Evolutionary conservation across 1,140 invertebrate genomes (phyloP).

Genomic region (Diabrotica virgifera): DNA sequence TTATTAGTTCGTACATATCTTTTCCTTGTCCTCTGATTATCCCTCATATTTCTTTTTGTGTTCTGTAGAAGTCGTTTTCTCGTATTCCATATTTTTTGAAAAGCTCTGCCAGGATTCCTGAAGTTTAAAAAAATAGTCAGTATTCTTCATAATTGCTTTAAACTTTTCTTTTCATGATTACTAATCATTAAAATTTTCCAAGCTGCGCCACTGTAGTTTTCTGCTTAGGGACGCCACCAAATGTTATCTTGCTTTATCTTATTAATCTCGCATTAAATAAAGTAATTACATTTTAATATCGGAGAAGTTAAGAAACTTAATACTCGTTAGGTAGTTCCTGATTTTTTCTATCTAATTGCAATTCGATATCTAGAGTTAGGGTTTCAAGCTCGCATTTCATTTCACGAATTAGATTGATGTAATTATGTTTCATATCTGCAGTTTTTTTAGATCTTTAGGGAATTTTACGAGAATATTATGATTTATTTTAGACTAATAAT

Average conservation of each 20-base stretch:
- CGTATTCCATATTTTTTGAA: too few species aligned
- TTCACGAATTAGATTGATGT: background rate
- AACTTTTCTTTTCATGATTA: background rate
- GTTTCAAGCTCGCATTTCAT: background rate
- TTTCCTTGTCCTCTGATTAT: too few species aligned
- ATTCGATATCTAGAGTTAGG: background rate
- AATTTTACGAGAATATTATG: too few species aligned
- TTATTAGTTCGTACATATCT: too few species aligned
- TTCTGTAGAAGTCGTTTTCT: too few species aligned
- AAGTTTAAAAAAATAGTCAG: background rate
- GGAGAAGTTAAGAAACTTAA: background rate
- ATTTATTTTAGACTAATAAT: too few species aligned
- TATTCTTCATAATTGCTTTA: background rate
- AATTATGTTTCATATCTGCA: background rate
- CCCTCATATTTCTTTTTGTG: too few species aligned
- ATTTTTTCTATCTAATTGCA: constrained; percentile 1
- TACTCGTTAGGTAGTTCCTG: background rate
- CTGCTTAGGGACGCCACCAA: constrained; percentile 5
- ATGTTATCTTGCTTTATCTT: constrained; percentile 15
- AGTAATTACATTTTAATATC: constrained; percentile 18
- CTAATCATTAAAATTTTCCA: background rate
- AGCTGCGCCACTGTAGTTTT: constrained; percentile 8
- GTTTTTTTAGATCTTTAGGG: background rate
- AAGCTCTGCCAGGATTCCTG: too few species aligned
- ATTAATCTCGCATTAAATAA: constrained; percentile 19